Conservation (phyloP, 2,797 vertebrate species). For the Pelodytes ibericus region DNA sequence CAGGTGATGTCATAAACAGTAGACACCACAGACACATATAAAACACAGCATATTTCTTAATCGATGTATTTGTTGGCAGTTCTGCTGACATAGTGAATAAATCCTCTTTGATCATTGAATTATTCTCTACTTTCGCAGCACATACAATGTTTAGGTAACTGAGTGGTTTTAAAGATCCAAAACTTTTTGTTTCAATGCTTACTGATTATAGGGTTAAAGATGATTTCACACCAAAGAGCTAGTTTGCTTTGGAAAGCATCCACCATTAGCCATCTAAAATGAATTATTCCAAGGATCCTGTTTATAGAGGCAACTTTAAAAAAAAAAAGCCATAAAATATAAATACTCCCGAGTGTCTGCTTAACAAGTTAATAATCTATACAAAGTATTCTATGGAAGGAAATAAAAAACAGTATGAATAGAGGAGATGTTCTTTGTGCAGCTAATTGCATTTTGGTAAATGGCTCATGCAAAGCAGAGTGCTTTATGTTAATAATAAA, state of each 20-base stretch:
- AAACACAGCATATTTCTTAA: no score
- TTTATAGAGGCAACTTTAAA: not conserved
- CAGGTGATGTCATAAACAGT: no score
- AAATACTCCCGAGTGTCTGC: not conserved
- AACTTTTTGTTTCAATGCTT: no score
- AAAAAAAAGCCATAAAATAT: constrained; percentile 1
- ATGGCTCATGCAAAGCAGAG: not conserved
- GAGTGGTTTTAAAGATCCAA: no score
- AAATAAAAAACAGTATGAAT: not conserved
- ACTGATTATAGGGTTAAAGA: no score
- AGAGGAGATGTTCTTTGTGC: not conserved
- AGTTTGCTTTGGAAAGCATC: not conserved
- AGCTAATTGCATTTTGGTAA: not conserved
- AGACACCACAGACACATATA: no score
- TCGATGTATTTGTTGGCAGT: no score
- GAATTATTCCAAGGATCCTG: not conserved
- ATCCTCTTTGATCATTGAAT: no score
- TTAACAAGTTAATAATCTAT: not conserved
- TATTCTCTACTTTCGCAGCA: no score
- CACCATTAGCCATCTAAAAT: not conserved
- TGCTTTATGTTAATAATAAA: not conserved
- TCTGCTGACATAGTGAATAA: no score
- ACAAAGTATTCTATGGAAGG: not conserved
- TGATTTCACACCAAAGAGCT: no score
- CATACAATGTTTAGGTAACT: no score